Percentiles rank a stretch among this genome's conserved stretches.
phyloP scores from a whole-genome alignment of 2,113 vertebrate species.

The Suricata suricatta region DNA sequence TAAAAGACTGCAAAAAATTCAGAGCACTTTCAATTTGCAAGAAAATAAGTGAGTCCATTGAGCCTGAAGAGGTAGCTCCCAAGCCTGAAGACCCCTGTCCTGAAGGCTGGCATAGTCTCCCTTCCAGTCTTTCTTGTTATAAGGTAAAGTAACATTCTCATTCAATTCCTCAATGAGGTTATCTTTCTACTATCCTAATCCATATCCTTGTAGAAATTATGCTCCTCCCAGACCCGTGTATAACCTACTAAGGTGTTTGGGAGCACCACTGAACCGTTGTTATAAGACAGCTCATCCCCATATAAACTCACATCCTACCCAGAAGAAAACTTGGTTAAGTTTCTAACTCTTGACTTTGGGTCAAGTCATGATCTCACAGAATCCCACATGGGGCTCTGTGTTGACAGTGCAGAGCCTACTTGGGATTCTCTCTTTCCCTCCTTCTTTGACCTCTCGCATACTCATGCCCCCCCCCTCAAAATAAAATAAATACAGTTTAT shows the following conservation, averaged over 20 bases:
- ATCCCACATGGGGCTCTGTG: no score
- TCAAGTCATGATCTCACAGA: no score
- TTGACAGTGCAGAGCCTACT: no score
- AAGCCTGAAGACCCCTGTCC: conserved; percentile 88
- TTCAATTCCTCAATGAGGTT: neutral
- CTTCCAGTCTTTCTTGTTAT: conserved; percentile 89
- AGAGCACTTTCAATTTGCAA: conserved; percentile 94
- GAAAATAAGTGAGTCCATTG: conserved; percentile 82
- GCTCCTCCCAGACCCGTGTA: neutral
- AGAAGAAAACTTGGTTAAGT: neutral
- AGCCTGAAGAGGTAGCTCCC: conserved; percentile 82
- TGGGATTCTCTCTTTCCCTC: no score
- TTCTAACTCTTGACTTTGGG: no score
- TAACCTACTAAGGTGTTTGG: neutral
- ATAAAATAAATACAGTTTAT: no score
- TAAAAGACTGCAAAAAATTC: conserved; percentile 91
- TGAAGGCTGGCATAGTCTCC: conserved; percentile 88
- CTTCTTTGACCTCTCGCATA: no score
- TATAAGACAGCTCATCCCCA: neutral
- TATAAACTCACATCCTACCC: neutral
- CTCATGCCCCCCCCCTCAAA: no score
- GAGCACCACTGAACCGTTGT: neutral
- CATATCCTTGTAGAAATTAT: neutral
- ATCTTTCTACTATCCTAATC: neutral
- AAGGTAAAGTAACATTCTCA: conserved; percentile 86